phyloP scores from a whole-genome alignment of 2,888 invertebrate genomes.

The Subacronicta megacephala region DNA sequence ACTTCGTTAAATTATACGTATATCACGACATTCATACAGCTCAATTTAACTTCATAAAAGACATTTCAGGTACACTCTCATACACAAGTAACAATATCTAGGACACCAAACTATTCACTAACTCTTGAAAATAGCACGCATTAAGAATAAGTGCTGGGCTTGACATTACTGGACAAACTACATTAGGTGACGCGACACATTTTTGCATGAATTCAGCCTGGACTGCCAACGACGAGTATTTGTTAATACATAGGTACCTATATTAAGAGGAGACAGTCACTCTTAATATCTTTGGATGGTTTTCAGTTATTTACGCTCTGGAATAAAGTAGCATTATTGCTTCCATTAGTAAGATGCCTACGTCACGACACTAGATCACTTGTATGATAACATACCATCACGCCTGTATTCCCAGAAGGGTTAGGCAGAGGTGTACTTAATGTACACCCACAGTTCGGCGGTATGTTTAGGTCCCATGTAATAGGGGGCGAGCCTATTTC shows the following conservation, averaged over 20 bases:
- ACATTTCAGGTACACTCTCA: neutral
- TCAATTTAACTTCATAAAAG: too few relatives aligned
- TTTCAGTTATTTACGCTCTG: too few relatives aligned
- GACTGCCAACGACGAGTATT: conserved; percentile 35
- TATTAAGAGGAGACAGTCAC: conserved; percentile 5
- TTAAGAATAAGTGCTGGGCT: conserved; percentile 34
- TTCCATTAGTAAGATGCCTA: too few relatives aligned
- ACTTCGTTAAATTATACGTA: too few relatives aligned
- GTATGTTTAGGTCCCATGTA: too few relatives aligned
- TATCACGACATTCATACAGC: conserved; percentile 10
- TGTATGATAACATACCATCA: too few relatives aligned
- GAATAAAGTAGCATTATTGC: too few relatives aligned
- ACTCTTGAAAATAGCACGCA: conserved; percentile 45
- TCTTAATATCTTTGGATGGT: conserved; percentile 3
- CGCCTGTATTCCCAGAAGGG: too few relatives aligned
- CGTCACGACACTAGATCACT: too few relatives aligned
- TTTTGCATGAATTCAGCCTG: conserved; percentile 62
- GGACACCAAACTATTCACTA: conserved; percentile 21
- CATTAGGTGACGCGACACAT: conserved; percentile 71
- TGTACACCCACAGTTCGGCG: too few relatives aligned
- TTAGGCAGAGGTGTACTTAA: too few relatives aligned
- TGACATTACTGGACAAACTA: conserved; percentile 64
- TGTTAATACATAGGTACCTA: conserved; percentile 23
- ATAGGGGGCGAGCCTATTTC: too few relatives aligned
- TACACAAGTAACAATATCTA: conserved; percentile 5